These are phyloP conservation scores for Octonoba sinensis DNA, from an alignment of 2,888 invertebrate genomes.

Conservation along the genomic window DNA sequence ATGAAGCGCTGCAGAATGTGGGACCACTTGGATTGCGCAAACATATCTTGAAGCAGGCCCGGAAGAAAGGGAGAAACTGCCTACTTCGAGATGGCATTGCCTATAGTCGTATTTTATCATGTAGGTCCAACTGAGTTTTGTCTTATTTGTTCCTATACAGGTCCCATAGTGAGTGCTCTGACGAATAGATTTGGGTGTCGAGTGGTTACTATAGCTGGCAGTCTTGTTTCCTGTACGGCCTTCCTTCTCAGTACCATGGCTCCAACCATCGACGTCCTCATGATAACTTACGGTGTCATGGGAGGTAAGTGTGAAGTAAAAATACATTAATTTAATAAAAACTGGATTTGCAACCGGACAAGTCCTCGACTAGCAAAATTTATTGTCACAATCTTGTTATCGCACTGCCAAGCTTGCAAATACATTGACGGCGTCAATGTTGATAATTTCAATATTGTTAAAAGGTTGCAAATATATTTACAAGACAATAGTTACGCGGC, in stretches of 20 bases:
- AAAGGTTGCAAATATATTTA: neutral
- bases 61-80: too few relatives aligned
- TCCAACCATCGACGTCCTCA: constrained; percentile 72
- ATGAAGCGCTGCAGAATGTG: too few relatives aligned
- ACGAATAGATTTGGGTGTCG: constrained; percentile 97
- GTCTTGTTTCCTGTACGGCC: constrained; percentile 84
- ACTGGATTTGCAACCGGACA: neutral
- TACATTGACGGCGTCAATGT: too few relatives aligned
- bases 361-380: neutral
- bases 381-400: too few relatives aligned
- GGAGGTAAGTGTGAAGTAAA: constrained; percentile 70
- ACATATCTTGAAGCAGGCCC: too few relatives aligned
- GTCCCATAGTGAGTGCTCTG: constrained; percentile 85
- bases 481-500: too few relatives aligned
- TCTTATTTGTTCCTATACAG: constrained; percentile 16
- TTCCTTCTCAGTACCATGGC: constrained; percentile 76
- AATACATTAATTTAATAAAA: neutral
- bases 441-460: neutral
- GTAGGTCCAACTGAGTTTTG: too few relatives aligned
- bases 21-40: too few relatives aligned
- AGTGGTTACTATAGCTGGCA: constrained; percentile 91
- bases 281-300: constrained; percentile 73
- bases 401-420: too few relatives aligned
- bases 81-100: too few relatives aligned
- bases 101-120: too few relatives aligned